Evolutionary conservation across 2,113 vertebrate genomes (phyloP).

Genomic region (Brachyhypopomus gauderio): DNA sequence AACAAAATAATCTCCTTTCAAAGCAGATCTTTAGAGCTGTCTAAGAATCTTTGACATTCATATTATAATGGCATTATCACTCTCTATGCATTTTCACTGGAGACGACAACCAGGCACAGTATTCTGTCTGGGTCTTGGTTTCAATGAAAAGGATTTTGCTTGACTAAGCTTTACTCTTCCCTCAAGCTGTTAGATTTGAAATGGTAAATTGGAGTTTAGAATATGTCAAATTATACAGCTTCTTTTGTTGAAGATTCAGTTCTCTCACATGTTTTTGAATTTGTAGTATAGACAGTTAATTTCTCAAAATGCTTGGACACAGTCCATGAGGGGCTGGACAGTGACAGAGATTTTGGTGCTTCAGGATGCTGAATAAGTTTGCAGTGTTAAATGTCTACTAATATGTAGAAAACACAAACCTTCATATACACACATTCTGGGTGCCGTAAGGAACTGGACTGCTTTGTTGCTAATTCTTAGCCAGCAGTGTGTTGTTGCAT

Average conservation of each 20-base stretch:
- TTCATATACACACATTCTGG: no score
- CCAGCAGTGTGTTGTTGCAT: no score
- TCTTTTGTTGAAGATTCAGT: conserved; percentile 6
- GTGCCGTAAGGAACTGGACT: no score
- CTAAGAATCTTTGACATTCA: conserved; percentile 64
- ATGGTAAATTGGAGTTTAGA: conserved; percentile 27
- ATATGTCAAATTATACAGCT: conserved; percentile 4
- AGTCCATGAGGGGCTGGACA: background rate
- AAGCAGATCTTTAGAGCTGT: conserved; percentile 60
- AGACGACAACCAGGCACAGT: conserved; percentile 28
- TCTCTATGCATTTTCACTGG: conserved; percentile 57
- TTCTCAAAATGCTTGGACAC: background rate
- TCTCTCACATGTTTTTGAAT: background rate
- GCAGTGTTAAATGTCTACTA: no score
- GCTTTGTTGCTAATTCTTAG: no score
- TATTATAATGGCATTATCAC: conserved; percentile 60
- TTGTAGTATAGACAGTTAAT: background rate
- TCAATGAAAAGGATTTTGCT: conserved; percentile 37
- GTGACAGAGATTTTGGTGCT: no score
- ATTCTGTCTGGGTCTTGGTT: conserved; percentile 51
- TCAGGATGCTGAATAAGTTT: no score
- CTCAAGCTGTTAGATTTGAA: conserved; percentile 28
- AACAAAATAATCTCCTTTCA: conserved; percentile 63
- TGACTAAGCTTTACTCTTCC: conserved; percentile 24
- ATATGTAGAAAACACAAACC: no score